Base-by-base conservation (phyloP, 2,888 invertebrate species). In the Heliconius aoede region DNA sequence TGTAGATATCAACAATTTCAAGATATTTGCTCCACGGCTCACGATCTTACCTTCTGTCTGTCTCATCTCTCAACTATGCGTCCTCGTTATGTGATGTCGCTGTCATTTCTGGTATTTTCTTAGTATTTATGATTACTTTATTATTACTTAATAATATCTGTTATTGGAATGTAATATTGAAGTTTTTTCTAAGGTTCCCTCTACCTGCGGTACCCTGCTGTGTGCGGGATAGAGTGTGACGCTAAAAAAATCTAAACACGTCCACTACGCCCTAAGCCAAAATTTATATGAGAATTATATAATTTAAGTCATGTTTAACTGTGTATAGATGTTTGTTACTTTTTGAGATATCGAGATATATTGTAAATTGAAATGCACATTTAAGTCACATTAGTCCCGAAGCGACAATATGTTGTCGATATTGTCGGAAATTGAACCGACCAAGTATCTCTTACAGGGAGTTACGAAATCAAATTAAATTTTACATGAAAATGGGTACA, bases 1-100 rank as follows among this genome's bases (percentile, higher is more conserved):
- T 86, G 88, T 90, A 89, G 86, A 90, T 90, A 92, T 93, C 92
- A 92, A 91, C 91, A 92, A 90, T 91, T 90, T 90, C 86, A 92
- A 92, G 93, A 92, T 89, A 91, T 91, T 92, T 91, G 91, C 88
- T 78, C 82, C 82, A 77, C 82, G 83, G 86, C 84, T 85, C 82
- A 84, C 81, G 83, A 73, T 79, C 82, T 80, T 79, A 77, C 72
- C 46, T 46, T 46, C 46, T 4, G 77, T 74, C 78, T 30, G 73
- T 74, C 79, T 76, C 69, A 74, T 32, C 32, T 77, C 79, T 76
- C 64, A 74, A n/a, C 58, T 77, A 77, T 77, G 78, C 80, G 80
- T 55, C 30, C 2, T 55, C 55, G 69, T 80, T 71, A 80, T 81
- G 80, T 77, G 76, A 79, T 73, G 80, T 69, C 65, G 76, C 73